Evolutionary conservation across 2,888 invertebrate species (phyloP).

Genomic region (Nemoura dubitans): DNA sequence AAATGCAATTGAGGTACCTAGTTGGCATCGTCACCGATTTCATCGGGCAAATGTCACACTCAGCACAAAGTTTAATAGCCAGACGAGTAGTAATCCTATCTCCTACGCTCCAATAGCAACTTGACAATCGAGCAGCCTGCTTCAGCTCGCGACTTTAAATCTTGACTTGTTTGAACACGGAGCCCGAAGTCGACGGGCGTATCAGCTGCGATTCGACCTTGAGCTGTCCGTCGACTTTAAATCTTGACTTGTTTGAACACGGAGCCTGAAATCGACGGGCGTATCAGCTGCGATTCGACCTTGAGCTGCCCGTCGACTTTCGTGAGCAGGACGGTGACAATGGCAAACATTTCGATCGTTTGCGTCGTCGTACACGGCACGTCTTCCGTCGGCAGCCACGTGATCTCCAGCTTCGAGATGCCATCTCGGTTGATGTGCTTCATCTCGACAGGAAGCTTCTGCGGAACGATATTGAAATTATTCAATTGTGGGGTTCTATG

Average conservation of each 20-base stretch:
- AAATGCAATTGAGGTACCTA: no score
- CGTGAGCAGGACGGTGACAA: constrained; percentile 43
- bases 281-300: constrained; percentile 44
- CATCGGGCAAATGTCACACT: no score
- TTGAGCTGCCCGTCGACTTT: constrained; percentile 28
- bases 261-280: constrained; percentile 37
- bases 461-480: not conserved
- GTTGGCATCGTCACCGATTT: no score
- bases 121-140: no score
- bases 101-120: no score
- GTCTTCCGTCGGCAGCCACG: constrained; percentile 37
- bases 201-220: constrained; percentile 45
- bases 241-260: constrained; percentile 15
- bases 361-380: constrained; percentile 33
- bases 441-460: constrained; percentile 44
- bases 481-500: no score
- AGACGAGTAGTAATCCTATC: no score
- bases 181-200: constrained; percentile 37
- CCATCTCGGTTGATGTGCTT: constrained; percentile 33
- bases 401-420: constrained; percentile 43
- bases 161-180: not conserved
- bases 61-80: no score
- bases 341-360: constrained; percentile 47
- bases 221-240: not conserved
- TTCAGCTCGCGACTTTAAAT: no score